Evolutionary conservation across 2,888 invertebrate species (phyloP).

Genomic region (Parasteatoda lunata): DNA sequence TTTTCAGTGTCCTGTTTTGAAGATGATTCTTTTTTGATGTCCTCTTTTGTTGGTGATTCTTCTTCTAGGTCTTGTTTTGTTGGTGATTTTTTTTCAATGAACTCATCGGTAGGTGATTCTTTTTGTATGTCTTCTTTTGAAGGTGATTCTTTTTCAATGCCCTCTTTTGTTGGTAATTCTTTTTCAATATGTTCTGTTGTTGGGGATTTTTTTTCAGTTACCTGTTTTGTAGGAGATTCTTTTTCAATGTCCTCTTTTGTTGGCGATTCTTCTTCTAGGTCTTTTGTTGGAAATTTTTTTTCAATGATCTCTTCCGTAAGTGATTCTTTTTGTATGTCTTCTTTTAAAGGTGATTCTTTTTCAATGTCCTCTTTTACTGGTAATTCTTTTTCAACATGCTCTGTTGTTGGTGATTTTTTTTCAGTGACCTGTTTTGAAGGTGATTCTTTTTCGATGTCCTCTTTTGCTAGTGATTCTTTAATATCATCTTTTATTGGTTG

Average conservation of each 20-base stretch:
- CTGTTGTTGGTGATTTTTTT: background rate
- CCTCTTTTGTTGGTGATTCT: background rate
- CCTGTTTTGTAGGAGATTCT: background rate
- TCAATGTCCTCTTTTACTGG: background rate
- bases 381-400: background rate
- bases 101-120: no score
- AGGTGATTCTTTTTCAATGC: background rate
- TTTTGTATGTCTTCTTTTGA: background rate
- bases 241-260: background rate
- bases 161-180: background rate
- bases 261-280: background rate
- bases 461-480: background rate
- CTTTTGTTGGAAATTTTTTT: background rate
- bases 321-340: background rate
- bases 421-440: background rate
- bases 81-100: background rate
- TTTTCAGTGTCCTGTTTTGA: background rate
- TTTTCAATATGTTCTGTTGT: background rate
- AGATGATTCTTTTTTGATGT: background rate
- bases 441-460: background rate
- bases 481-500: no score
- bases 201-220: background rate
- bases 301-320: background rate
- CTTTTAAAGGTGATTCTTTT: background rate
- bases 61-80: background rate